Evolutionary conservation across 2,888 invertebrate genomes (phyloP).

Genomic region (Tromatobia lineatoria): DNA sequence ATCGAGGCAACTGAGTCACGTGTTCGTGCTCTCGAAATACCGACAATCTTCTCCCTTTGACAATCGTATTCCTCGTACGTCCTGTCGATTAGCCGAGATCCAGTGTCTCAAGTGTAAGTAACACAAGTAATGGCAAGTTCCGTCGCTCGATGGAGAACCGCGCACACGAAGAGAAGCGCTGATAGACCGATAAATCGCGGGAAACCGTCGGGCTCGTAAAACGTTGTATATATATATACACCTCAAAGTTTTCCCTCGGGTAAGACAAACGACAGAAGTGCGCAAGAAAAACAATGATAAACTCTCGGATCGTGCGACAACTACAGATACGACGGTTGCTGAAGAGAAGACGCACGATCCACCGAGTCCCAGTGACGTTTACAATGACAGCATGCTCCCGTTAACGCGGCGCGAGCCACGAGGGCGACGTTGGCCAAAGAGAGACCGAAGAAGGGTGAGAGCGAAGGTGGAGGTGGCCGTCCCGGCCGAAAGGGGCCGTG

Average conservation of each 20-base stretch:
- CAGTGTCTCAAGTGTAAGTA: too few species aligned
- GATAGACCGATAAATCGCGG: too few species aligned
- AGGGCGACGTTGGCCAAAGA: conserved; percentile 60
- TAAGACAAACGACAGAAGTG: background rate
- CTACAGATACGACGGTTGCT: background rate
- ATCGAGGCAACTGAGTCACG: background rate
- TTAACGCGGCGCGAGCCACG: conserved; percentile 71
- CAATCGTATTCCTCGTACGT: background rate
- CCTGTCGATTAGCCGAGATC: background rate
- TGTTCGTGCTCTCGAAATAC: background rate
- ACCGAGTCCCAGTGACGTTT: conserved; percentile 70
- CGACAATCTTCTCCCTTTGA: too few species aligned
- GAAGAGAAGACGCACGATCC: conserved; percentile 57
- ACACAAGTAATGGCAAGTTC: too few species aligned
- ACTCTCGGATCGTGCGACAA: conserved; percentile 26
- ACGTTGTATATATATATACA: too few species aligned
- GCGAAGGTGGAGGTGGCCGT: conserved; percentile 13
- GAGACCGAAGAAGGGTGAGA: background rate
- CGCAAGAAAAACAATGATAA: background rate
- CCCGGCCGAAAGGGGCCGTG: background rate
- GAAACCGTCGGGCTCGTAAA: too few species aligned
- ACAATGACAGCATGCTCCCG: conserved; percentile 73
- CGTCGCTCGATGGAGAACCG: background rate
- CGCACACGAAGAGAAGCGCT: too few species aligned
- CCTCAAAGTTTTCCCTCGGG: background rate